These are phyloP conservation scores for Sparidentex hasta DNA, from an alignment of 2,797 vertebrate species.

Conservation along the genomic window DNA sequence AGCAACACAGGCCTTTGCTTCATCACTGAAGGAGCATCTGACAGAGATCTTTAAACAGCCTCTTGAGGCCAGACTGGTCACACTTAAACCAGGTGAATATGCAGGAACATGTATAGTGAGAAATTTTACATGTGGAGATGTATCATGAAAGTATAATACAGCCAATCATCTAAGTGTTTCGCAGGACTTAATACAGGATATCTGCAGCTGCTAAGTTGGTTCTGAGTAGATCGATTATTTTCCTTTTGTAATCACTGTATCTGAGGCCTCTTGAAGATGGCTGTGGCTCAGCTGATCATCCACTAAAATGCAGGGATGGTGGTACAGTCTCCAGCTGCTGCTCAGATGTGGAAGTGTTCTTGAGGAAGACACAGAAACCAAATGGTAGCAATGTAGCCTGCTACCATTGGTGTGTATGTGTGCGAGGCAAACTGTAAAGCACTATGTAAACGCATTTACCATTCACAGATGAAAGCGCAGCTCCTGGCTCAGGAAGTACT, in stretches of 20 bases:
- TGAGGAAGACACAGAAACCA: neutral
- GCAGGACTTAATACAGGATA: neutral
- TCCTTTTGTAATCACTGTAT: neutral
- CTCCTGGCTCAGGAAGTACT: neutral
- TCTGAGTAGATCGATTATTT: neutral
- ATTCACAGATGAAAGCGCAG: constrained; percentile 28
- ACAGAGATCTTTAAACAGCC: constrained; percentile 68
- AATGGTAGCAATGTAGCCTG: neutral
- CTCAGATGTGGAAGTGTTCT: neutral
- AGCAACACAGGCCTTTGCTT: constrained; percentile 54
- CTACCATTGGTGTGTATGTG: neutral
- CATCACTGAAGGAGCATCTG: constrained; percentile 73
- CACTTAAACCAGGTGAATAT: constrained; percentile 67
- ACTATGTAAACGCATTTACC: neutral
- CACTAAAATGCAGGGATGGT: neutral
- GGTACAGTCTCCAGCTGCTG: neutral
- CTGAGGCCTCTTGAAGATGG: neutral
- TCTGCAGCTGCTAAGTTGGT: neutral
- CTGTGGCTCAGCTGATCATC: neutral
- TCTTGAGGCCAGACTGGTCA: constrained; percentile 62
- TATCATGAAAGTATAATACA: neutral
- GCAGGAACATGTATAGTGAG: neutral
- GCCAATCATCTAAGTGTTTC: constrained; percentile 11
- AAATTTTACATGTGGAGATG: neutral
- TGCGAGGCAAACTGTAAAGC: constrained; percentile 1